A percentile compares a stretch with the other conserved stretches of the same genome.
Evolutionary conservation across 1,140 invertebrate species (phyloP).

Genomic region (Aphis craccivora): DNA sequence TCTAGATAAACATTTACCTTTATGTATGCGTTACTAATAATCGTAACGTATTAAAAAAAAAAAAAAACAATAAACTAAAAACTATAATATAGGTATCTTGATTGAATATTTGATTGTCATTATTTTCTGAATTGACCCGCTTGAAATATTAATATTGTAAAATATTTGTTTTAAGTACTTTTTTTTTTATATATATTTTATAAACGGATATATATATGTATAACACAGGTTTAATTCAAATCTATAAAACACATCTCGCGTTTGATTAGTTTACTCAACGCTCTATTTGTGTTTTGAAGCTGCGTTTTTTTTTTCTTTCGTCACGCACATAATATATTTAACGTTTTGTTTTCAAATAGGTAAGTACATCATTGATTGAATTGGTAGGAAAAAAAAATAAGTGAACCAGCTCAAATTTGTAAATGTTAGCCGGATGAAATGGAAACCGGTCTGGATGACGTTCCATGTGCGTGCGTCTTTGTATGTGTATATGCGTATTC

Average conservation of each 20-base stretch:
- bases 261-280: not conserved
- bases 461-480: not conserved
- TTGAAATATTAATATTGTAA: not conserved
- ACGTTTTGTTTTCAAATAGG: not conserved
- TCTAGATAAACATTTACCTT: not conserved
- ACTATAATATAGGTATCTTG: not conserved
- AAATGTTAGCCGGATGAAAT: not conserved
- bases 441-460: not conserved
- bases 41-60: not conserved
- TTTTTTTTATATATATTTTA: not conserved
- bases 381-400: slow-evolving; percentile 1
- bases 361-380: slow-evolving; percentile 3
- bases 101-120: not conserved
- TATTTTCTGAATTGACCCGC: not conserved
- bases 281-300: not conserved
- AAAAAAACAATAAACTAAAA: not conserved
- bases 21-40: not conserved
- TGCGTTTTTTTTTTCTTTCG: not conserved
- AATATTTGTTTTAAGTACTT: not conserved
- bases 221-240: not conserved
- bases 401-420: slow-evolving; percentile 1
- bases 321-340: not conserved
- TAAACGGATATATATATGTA: no score
- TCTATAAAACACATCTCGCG: not conserved
- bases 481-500: not conserved